Base-by-base conservation (phyloP, 2,797 vertebrate species). In the Micromesistius poutassou region DNA sequence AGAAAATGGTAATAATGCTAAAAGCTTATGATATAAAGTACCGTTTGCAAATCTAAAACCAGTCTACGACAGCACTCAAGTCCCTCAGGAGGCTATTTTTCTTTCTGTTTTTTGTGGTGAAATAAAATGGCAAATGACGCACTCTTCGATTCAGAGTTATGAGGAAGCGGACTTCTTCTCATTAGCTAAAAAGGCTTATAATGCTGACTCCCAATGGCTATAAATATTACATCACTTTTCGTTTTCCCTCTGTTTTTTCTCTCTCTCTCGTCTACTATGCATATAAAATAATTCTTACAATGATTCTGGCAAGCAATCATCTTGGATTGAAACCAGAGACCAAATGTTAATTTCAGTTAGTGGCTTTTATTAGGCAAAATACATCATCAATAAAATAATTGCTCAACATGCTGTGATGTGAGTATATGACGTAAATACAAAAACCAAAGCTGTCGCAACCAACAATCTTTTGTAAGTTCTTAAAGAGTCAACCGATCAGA, bases 121-220 rank as follows among this genome's bases (percentile, higher is more conserved):
- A 62, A n/a, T 5, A n/a, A 71, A 71, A 70, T 19, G 68, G 68
- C 68, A 31, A 71, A 30, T 31, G 75, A 19, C 19, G n/a, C 81
- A 75, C 78, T 84, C 80, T 80, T 85, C 84, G 87, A 81, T 81
- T 79, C 36, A 87, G 87, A 90, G 87, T 91, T 87, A 89, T 36
- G 87, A 85, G 83, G 71, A 79, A 85, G 55, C 70, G 28, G 81
- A 80, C 83, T 80, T 86, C 22, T 40, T 73, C 86, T 93, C 89
- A 88, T 94, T 92, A 91, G 87, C 85, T 90, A 89, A 89, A 90
- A 87, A 87, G 88, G 83, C 82, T 75, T 76, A 85, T 84, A 71
- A 85, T 89, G 90, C 89, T 88, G 86, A 89, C 86, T 84, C 74
- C 36, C 9, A 80, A 86, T 14, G 71, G 82, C 83, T 85, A 86